phyloP scores from a whole-genome alignment of 1,140 invertebrate genomes.

The Colletes gigas region DNA sequence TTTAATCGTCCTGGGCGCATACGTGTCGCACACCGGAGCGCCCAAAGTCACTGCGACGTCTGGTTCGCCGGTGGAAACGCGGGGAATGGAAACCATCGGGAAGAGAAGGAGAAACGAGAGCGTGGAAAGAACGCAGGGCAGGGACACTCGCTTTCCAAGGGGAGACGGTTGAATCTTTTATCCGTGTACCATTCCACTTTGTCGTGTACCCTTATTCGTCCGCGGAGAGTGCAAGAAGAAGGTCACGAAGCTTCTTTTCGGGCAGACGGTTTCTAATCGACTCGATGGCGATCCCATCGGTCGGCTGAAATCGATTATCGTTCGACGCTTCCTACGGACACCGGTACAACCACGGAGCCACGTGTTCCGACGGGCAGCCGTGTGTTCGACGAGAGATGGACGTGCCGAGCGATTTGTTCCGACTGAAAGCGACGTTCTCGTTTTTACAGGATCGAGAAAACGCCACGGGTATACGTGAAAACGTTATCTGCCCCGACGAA shows the following conservation, averaged over 20 bases:
- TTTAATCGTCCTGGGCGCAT: constrained; percentile 50
- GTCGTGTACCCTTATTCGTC: constrained; percentile 3
- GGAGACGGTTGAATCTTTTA: constrained; percentile 37
- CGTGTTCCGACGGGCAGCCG: background rate
- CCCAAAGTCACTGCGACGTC: constrained; percentile 36
- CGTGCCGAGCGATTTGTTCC: constrained; percentile 7
- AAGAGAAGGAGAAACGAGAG: background rate
- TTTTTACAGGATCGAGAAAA: background rate
- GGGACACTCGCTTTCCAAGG: background rate
- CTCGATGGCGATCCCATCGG: constrained; percentile 26
- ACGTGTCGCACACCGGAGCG: constrained; percentile 13
- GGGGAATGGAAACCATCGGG: background rate
- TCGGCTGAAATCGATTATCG: constrained; percentile 50
- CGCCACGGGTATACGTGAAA: background rate
- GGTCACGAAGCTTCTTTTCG: constrained; percentile 28
- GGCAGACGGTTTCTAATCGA: constrained; percentile 23
- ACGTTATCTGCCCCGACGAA: background rate
- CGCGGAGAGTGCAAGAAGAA: background rate
- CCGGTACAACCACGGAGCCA: background rate
- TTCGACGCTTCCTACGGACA: constrained; percentile 19
- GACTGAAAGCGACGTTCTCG: background rate
- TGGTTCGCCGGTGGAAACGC: background rate
- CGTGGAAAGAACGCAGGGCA: background rate
- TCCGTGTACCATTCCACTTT: constrained; percentile 29
- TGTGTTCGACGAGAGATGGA: background rate